Evolutionary conservation across 2,888 invertebrate genomes (phyloP).

Genomic region (Yponomeuta evonymella): DNA sequence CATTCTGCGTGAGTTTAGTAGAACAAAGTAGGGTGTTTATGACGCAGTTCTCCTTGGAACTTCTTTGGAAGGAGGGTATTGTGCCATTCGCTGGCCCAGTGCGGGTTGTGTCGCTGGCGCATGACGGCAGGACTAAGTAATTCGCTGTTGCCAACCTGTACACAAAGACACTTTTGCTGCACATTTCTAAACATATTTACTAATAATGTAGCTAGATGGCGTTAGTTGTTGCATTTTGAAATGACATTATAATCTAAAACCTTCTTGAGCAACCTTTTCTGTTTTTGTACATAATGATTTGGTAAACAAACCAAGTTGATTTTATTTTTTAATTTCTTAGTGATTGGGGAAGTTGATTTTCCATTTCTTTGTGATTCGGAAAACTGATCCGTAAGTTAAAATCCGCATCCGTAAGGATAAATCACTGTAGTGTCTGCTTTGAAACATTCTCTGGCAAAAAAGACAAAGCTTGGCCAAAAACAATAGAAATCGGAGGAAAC

Average conservation of each 20-base stretch:
- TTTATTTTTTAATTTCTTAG: too few relatives aligned
- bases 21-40: constrained; percentile 92
- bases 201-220: background rate
- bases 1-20: constrained; percentile 97
- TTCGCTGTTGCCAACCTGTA: constrained; percentile 70
- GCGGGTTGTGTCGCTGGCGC: constrained; percentile 75
- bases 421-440: too few relatives aligned
- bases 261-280: too few relatives aligned
- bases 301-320: too few relatives aligned
- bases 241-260: background rate
- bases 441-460: too few relatives aligned
- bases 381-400: too few relatives aligned
- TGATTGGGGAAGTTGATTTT: too few relatives aligned
- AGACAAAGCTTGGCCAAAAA: too few relatives aligned
- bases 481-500: too few relatives aligned
- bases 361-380: too few relatives aligned
- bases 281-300: too few relatives aligned
- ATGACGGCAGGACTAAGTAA: constrained; percentile 80
- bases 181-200: background rate
- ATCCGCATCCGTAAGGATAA: too few relatives aligned
- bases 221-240: background rate
- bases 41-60: constrained; percentile 88
- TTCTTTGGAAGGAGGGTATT: constrained; percentile 80
- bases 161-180: background rate
- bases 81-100: constrained; percentile 59